These are phyloP conservation scores for Pyrocoelia pectoralis DNA, from an alignment of 2,888 invertebrate genomes.

Conservation along the genomic window DNA sequence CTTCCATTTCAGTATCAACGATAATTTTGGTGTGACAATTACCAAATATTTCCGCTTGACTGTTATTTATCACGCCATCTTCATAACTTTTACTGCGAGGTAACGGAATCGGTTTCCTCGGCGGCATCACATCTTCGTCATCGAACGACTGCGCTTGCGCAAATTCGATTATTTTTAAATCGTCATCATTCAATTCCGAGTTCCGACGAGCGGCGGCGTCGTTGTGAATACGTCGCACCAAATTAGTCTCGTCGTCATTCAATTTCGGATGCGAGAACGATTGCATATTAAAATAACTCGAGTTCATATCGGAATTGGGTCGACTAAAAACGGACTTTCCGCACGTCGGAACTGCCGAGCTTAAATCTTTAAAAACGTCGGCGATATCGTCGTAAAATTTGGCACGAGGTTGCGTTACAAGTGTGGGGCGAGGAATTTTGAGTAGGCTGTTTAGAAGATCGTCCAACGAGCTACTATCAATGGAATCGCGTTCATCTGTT, in stretches of 20 bases:
- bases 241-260: slow-evolving; percentile 12
- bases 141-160: slow-evolving; percentile 40
- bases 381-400: neutral
- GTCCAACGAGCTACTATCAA: neutral
- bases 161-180: slow-evolving; percentile 45
- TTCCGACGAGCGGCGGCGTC: no score
- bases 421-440: neutral
- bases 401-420: neutral
- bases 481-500: neutral
- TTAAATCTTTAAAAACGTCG: neutral
- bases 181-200: slow-evolving; percentile 50
- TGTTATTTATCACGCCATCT: neutral
- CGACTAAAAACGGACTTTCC: neutral
- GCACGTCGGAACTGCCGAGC: no score
- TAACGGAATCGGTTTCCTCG: neutral
- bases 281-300: slow-evolving; percentile 1
- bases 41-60: neutral
- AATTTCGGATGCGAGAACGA: neutral
- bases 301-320: neutral
- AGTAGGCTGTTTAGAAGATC: neutral
- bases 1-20: no score
- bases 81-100: neutral
- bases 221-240: slow-evolving; percentile 12
- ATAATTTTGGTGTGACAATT: neutral
- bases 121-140: slow-evolving; percentile 4